Evolutionary conservation across 1,140 invertebrate genomes (phyloP).

Genomic region (Scaptomyza hsui): DNA sequence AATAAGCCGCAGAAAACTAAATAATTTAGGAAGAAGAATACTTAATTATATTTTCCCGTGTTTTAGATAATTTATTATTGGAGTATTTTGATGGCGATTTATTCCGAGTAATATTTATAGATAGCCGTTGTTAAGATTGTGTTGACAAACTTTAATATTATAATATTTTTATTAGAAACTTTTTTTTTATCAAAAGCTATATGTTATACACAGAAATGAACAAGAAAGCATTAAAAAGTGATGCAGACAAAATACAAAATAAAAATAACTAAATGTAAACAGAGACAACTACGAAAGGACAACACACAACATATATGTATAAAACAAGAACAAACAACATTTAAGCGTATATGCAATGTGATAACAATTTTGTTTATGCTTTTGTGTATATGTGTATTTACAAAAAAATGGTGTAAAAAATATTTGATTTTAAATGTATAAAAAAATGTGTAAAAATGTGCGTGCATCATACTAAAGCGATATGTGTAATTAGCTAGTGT

Average conservation of each 20-base stretch:
- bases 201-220: too few species aligned
- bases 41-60: too few species aligned
- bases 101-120: too few species aligned
- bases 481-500: neutral
- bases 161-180: too few species aligned
- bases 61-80: too few species aligned
- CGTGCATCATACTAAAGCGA: slow-evolving; percentile 22
- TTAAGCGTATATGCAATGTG: slow-evolving; percentile 3
- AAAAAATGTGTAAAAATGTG: slow-evolving; percentile 11
- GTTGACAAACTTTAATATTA: too few species aligned
- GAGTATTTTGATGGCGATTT: too few species aligned
- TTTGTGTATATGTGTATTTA: slow-evolving; percentile 53
- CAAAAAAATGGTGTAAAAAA: slow-evolving; percentile 24
- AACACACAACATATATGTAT: slow-evolving; percentile 49
- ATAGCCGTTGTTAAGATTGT: too few species aligned
- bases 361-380: slow-evolving; percentile 5
- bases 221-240: too few species aligned
- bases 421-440: slow-evolving; percentile 19
- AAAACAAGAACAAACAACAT: slow-evolving; percentile 28
- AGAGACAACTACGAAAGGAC: slow-evolving; percentile 21
- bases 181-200: too few species aligned
- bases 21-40: too few species aligned
- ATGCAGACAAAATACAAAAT: slow-evolving; percentile 13
- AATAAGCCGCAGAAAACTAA: too few species aligned
- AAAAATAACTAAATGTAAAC: slow-evolving; percentile 3